Base-by-base conservation (phyloP, 2,888 invertebrate species). In the Julus scanicus region DNA sequence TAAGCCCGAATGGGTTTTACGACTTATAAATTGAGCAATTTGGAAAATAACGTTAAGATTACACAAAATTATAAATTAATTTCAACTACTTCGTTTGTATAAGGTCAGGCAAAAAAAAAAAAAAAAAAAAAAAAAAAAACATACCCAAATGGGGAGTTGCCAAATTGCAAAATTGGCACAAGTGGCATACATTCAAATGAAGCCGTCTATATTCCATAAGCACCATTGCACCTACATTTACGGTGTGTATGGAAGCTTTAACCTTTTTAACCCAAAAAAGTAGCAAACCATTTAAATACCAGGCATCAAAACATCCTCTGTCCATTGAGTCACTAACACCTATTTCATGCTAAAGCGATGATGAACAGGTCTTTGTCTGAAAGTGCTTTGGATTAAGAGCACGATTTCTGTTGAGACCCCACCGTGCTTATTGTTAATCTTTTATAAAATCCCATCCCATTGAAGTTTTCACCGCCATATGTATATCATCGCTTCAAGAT, bases 231-330 rank as follows among this genome's bases (percentile, higher is more conserved):
- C 49, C n/a, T 29, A 4, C 20, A 53, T 49, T 13, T 49, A 49
- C 49, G 13, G 49, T 57, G 15, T 57, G n/a, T 63, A 6, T 63
- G n/a, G 20, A 17, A 63, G 8, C 37, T 13, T 29, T 84, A 84
- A 84, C 84, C 84, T 84, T 84, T 84, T 84, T 40, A 84, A 40
- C 84, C 48, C 84, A 63, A n/a, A n/a, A n/a, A n/a, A n/a, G n/a
- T n/a, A n/a, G n/a, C n/a, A n/a, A n/a, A 29, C 71, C 71, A 71
- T 80, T 80, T 80, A 80, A 80, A 80, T 80, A 80, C 11, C 80
- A 37, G 37, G 13, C 71, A 71, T 29, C n/a, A 71, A 71, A 71
- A 20, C 71, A 71, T 71, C 29, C 71, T 71, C 29, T 71, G 71
- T 71, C 71, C 6, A n/a, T 71, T 71, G 71, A 11, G 71, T 71